Percentiles rank a stretch among this genome's conserved stretches.
These are phyloP conservation scores for Bergia puertoricense DNA, from an alignment of 92 coral and sea anemone genomes.

Conservation along the genomic window DNA sequence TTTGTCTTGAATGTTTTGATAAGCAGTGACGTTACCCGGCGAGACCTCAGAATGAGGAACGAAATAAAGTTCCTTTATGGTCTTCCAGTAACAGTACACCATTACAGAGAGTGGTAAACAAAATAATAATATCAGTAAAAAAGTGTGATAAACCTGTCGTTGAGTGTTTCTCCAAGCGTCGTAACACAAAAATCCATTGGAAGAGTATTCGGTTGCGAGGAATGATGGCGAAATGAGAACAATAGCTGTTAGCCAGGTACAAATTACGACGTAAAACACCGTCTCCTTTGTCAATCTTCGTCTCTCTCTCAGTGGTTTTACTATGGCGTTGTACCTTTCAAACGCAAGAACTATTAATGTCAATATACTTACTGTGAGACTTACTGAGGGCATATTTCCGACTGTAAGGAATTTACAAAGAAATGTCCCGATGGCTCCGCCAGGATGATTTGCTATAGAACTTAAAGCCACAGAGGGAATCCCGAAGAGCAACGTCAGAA, in stretches of 20 bases:
- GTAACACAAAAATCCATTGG: conserved; percentile 8
- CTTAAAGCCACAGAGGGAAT: conserved; percentile 21
- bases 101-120: conserved; percentile 48
- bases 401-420: conserved; percentile 51
- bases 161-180: conserved; percentile 5
- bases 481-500: conserved; percentile 18
- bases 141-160: conserved; percentile 19
- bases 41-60: conserved; percentile 16
- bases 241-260: conserved; percentile 24
- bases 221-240: conserved; percentile 44
- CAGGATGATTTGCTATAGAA: conserved; percentile 16
- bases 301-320: conserved; percentile 44
- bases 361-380: conserved; percentile 54
- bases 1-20: conserved; percentile 31
- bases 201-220: conserved; percentile 41
- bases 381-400: conserved; percentile 51
- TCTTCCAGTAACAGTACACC: conserved; percentile 51
- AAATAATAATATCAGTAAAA: conserved; percentile 42
- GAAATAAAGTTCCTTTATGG: conserved; percentile 43
- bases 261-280: background rate
- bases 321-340: conserved; percentile 62
- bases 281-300: conserved; percentile 35
- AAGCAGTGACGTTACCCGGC: background rate
- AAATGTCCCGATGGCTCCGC: conserved; percentile 31
- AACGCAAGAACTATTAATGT: conserved; percentile 48